These are phyloP conservation scores for Platerodrilus igneus DNA, from an alignment of 2,888 invertebrate genomes.

Conservation along the genomic window DNA sequence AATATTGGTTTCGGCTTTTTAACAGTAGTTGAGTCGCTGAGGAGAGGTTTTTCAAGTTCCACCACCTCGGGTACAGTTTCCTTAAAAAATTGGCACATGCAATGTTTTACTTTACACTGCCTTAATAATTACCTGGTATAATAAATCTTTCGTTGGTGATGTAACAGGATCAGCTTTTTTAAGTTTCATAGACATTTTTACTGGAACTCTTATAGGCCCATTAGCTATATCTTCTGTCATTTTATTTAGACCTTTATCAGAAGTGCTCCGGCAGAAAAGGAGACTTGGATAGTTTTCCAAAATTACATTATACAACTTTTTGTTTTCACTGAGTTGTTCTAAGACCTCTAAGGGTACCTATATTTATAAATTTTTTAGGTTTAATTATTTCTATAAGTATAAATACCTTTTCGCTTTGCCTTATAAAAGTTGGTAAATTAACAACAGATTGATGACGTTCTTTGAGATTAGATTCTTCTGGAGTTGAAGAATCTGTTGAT, in stretches of 20 bases:
- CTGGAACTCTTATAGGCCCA: constrained; percentile 50
- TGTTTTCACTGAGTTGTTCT: constrained; percentile 60
- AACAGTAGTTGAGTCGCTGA: too few species aligned
- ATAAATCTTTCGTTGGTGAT: constrained; percentile 3
- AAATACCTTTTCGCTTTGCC: constrained; percentile 62
- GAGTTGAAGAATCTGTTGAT: constrained; percentile 50
- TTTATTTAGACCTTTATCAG: constrained; percentile 57
- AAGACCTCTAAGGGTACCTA: constrained; percentile 63
- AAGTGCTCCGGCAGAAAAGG: constrained; percentile 58
- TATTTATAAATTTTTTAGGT: too few species aligned
- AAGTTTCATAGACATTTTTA: constrained; percentile 61
- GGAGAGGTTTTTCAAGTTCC: constrained; percentile 27
- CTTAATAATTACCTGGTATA: constrained; percentile 3
- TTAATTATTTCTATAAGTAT: constrained; percentile 11
- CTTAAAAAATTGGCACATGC: constrained; percentile 21
- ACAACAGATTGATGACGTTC: constrained; percentile 61
- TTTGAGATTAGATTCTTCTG: constrained; percentile 47
- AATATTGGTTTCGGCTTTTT: constrained; percentile 5
- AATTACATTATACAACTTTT: constrained; percentile 63
- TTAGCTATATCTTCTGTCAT: constrained; percentile 43
- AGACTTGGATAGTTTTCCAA: constrained; percentile 70
- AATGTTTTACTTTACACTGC: too few species aligned
- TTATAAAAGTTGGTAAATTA: constrained; percentile 70
- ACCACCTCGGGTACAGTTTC: constrained; percentile 32
- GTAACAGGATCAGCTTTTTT: constrained; percentile 42